Base-by-base conservation (phyloP, 2,888 invertebrate genomes). In the Onchidella celtica region DNA sequence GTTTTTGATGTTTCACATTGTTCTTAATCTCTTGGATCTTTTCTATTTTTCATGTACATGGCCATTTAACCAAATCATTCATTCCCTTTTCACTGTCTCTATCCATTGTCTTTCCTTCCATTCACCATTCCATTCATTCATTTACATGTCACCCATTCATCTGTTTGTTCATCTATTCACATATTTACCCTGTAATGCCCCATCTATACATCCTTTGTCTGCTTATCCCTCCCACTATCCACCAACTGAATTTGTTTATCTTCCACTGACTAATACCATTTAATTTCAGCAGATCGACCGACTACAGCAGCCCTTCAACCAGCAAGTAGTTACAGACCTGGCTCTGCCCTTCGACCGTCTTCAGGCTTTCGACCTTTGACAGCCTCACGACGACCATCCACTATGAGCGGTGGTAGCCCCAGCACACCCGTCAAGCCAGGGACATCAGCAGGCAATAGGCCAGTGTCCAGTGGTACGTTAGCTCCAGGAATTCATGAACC, bases 241-340 rank as follows among this genome's bases (percentile, higher is more conserved):
- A 47, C 17, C 47, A 11, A n/a, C n/a, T n/a, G n/a, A n/a, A 11
- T 47, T 17, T 47, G 47, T 17, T 47, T 17, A 47, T 17, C 47
- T 11, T 17, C 47, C 47, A 47, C 17, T 47, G 6, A 17, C 47
- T 47, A 14, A 70, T 47, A 34, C 29, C 32, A 17, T 4, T 0
- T 29, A 59, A 59, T 72, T 21, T 61, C 79, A n/a, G n/a, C n/a
- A 68, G 84, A 83, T 32, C 86, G 89, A 66, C 90, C 89, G 21
- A 85, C 87, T n/a, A 88, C 88, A 63, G 88, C 89, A 6, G 83
- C 83, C 1, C 81, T 90, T 1, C 82, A 87, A 61, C 91, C 92
- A 4, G 86, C 90, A 65, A 90, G 91, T 14, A 88, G 88, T 0
- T 92, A 90, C 83, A 83, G 92, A 81, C 92, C 92, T 27, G 91